phyloP scores from a whole-genome alignment of 2,797 vertebrate genomes.

The Apodemus agrarius region DNA sequence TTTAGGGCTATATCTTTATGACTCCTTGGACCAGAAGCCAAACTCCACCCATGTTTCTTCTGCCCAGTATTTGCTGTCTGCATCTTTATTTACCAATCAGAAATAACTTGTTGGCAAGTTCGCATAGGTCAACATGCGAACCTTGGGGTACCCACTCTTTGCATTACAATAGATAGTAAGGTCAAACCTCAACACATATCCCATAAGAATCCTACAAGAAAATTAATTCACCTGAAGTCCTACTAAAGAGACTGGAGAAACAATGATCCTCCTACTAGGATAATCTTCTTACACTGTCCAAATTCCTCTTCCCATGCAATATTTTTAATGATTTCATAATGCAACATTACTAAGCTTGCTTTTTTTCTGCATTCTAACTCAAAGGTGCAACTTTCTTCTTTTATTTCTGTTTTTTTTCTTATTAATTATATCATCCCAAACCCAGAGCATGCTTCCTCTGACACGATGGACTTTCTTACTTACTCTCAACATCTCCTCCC shows the following conservation, averaged over 20 bases:
- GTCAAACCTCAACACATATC: background rate
- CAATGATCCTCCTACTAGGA: background rate
- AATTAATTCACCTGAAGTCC: background rate
- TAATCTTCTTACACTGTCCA: background rate
- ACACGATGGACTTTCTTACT: background rate
- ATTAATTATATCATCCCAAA: background rate
- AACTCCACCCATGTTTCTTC: background rate
- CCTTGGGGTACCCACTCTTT: background rate
- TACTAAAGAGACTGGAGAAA: background rate
- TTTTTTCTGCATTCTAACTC: background rate
- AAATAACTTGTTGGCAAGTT: background rate
- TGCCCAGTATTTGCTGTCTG: background rate
- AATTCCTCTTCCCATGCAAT: background rate
- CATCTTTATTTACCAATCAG: background rate
- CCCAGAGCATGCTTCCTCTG: background rate
- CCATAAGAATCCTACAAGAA: background rate
- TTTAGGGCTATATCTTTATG: background rate
- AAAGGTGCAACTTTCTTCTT: background rate
- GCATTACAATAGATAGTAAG: background rate
- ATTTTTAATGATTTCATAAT: background rate
- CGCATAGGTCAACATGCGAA: background rate
- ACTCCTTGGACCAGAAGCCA: background rate
- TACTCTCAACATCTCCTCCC: background rate
- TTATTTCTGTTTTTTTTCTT: background rate
- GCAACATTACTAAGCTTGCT: background rate